These are phyloP conservation scores for Paracentrotus lividus DNA, from an alignment of 53 echinoderm and acorn worm genomes.

Conservation along the genomic window DNA sequence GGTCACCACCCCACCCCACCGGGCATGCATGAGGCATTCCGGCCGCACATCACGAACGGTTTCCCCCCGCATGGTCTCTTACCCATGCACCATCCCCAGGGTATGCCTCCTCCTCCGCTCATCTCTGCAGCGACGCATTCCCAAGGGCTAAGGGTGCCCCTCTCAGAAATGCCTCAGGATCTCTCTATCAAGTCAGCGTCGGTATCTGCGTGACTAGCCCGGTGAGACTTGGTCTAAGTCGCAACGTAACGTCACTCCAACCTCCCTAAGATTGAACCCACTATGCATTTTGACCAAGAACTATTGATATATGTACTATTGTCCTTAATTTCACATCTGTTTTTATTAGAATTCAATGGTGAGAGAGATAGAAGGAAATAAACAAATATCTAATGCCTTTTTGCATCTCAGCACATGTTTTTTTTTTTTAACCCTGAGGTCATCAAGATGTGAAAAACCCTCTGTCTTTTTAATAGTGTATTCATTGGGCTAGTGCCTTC, in stretches of 20 bases:
- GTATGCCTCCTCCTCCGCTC: conserved; percentile 74
- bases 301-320: too few species aligned
- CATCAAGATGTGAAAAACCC: not conserved
- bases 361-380: not conserved
- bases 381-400: too few species aligned
- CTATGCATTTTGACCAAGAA: not conserved
- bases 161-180: conserved; percentile 92
- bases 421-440: not conserved
- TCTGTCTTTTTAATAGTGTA: not conserved
- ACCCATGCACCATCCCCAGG: conserved; percentile 70
- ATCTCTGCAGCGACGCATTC: conserved; percentile 77
- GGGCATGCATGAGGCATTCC: conserved; percentile 76
- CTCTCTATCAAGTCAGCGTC: conserved; percentile 95
- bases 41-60: conserved; percentile 78
- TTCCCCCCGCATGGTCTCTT: conserved; percentile 78
- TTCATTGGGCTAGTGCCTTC: conserved; percentile 39
- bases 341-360: not conserved
- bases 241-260: conserved; percentile 36
- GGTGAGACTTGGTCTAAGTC: not conserved
- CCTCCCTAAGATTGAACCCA: not conserved
- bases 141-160: conserved; percentile 67
- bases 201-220: conserved; percentile 85
- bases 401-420: too few species aligned
- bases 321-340: too few species aligned
- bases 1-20: conserved; percentile 79